A percentile compares a stretch with the other conserved stretches of the same genome.
phyloP scores from a whole-genome alignment of 2,113 vertebrate species.

The Fulica atra region DNA sequence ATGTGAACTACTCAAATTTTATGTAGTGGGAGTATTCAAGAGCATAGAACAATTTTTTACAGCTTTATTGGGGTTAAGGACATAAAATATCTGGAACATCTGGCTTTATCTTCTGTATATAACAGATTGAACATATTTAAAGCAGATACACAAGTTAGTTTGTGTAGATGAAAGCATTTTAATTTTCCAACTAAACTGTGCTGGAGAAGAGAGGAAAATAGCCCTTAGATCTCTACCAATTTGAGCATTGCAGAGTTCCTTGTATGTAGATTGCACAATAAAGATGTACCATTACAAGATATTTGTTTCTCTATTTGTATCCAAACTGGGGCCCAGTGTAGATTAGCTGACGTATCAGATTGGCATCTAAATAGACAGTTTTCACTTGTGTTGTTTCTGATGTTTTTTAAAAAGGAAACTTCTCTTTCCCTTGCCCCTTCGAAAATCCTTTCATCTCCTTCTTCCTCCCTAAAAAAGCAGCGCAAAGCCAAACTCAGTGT shows the following conservation, averaged over 20 bases:
- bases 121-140: not conserved
- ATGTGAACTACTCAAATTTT: not conserved
- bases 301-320: not conserved
- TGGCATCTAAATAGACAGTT: not conserved
- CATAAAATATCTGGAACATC: conserved; percentile 9
- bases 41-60: not conserved
- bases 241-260: not conserved
- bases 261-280: not conserved
- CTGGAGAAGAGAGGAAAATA: not conserved
- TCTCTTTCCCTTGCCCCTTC: not conserved
- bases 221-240: not conserved
- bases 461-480: not conserved
- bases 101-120: conserved; percentile 14
- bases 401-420: not conserved
- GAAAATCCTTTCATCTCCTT: not conserved
- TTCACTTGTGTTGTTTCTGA: not conserved
- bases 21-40: not conserved
- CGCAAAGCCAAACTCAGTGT: not conserved
- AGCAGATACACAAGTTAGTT: not conserved
- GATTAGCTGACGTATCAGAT: not conserved
- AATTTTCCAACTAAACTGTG: not conserved
- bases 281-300: not conserved
- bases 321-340: not conserved
- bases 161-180: not conserved
- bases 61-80: not conserved